These are phyloP conservation scores for Terrapene triunguis DNA, from an alignment of 2,113 vertebrate species.

Conservation along the genomic window DNA sequence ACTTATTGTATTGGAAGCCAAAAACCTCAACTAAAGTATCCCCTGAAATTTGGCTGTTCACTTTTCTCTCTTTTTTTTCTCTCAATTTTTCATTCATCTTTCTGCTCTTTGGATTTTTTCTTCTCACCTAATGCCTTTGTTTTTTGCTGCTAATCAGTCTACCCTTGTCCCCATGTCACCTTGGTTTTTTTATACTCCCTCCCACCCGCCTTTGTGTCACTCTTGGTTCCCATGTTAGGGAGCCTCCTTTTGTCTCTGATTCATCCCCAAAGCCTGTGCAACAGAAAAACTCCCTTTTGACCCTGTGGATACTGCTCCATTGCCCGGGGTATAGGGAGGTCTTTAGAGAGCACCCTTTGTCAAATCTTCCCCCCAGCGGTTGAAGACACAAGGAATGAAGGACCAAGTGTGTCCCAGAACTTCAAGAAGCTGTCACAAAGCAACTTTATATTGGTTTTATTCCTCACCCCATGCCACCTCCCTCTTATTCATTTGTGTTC, in stretches of 20 bases:
- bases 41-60: background rate
- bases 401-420: background rate
- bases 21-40: background rate
- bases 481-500: background rate
- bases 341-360: background rate
- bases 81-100: background rate
- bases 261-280: background rate
- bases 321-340: background rate
- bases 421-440: background rate
- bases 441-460: background rate
- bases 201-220: accelerated
- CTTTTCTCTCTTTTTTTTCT: background rate
- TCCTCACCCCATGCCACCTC: background rate
- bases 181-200: background rate
- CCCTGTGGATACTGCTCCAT: background rate
- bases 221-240: background rate
- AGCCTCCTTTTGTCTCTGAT: background rate
- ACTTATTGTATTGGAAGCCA: background rate
- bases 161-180: accelerated
- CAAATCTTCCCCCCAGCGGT: background rate
- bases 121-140: background rate
- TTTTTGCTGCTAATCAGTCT: background rate
- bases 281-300: background rate
- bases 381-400: background rate
- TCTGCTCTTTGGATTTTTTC: background rate